phyloP scores from a whole-genome alignment of 2,888 invertebrate genomes.

The Euclidia mi region DNA sequence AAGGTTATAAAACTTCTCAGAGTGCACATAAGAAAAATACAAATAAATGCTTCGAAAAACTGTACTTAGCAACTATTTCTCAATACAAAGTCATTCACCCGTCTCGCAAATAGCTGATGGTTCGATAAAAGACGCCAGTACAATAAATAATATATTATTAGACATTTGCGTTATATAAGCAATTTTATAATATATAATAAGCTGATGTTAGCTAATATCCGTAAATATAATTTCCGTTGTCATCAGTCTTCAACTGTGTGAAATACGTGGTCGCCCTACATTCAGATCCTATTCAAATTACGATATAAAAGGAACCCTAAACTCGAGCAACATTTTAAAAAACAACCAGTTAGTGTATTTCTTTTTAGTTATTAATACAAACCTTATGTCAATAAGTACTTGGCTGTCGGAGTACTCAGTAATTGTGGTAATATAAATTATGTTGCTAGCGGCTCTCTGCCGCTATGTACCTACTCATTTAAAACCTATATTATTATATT shows the following conservation, averaged over 20 bases:
- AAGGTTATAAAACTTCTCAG: too few species aligned
- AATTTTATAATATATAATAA: too few species aligned
- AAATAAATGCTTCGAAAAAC: too few species aligned
- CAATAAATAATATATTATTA: not conserved
- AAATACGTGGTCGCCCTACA: constrained; percentile 24
- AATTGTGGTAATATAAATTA: constrained; percentile 2
- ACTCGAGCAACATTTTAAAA: constrained; percentile 18
- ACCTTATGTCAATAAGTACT: not conserved
- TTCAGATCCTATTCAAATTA: constrained; percentile 31
- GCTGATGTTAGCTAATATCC: too few species aligned
- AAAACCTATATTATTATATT: too few species aligned
- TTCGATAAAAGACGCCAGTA: too few species aligned
- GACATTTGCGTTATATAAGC: too few species aligned
- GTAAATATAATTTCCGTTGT: constrained; percentile 8
- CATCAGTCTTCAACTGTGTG: not conserved
- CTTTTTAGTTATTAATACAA: constrained; percentile 24
- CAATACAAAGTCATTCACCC: too few species aligned
- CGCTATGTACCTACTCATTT: too few species aligned
- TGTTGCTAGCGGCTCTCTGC: not conserved
- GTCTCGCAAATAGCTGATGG: too few species aligned
- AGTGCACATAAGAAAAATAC: too few species aligned
- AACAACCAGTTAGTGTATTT: constrained; percentile 32
- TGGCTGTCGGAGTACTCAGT: not conserved
- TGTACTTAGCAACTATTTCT: too few species aligned
- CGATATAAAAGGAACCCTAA: constrained; percentile 34